phyloP scores from a whole-genome alignment of 2,888 invertebrate genomes.

The Rhimphoctona megacephalus region DNA sequence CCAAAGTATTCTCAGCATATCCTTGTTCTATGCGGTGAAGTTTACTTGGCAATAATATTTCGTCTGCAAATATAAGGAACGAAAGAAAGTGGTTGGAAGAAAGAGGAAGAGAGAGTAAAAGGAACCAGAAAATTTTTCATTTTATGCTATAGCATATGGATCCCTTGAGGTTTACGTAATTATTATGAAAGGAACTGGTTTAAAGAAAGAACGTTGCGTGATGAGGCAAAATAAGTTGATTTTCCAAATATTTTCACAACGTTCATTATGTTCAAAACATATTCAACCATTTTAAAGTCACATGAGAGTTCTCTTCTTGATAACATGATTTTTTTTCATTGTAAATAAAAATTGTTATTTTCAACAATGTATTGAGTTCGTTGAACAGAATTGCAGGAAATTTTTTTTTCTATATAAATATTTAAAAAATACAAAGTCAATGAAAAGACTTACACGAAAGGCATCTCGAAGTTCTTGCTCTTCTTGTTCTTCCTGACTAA shows the following conservation, averaged over 20 bases:
- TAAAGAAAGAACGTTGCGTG: neutral
- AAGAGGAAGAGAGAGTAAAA: neutral
- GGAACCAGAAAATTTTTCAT: neutral
- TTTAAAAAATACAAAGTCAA: neutral
- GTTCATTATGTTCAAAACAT: neutral
- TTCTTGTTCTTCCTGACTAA: constrained; percentile 91
- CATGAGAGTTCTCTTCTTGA: neutral
- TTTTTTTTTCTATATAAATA: neutral
- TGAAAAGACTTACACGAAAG: constrained; percentile 88
- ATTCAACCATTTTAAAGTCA: neutral
- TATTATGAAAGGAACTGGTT: neutral
- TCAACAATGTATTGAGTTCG: neutral
- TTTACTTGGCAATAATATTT: constrained; percentile 57
- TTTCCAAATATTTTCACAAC: neutral
- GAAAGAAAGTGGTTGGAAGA: neutral
- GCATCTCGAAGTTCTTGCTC: constrained; percentile 94
- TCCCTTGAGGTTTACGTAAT: neutral
- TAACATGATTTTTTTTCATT: neutral
- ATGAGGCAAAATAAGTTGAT: neutral
- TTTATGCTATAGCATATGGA: neutral
- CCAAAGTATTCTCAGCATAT: constrained; percentile 5
- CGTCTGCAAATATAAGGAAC: constrained; percentile 45
- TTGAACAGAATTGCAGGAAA: neutral
- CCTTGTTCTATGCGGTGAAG: constrained; percentile 33
- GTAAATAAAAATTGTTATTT: neutral